Conservation (phyloP, 2,113 vertebrate species). For the Sakesphorus luctuosus region DNA sequence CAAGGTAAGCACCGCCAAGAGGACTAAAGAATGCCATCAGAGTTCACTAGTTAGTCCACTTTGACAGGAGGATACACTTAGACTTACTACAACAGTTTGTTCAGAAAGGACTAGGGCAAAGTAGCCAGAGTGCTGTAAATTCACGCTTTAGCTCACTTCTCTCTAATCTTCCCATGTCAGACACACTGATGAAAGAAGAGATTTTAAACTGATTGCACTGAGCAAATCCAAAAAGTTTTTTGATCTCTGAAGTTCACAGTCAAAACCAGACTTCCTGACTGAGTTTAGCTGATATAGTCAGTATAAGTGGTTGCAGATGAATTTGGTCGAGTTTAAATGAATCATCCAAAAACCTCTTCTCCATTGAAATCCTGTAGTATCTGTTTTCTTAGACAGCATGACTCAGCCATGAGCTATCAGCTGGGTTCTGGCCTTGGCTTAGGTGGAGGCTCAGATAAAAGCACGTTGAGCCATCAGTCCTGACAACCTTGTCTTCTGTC, state of each 20-base stretch:
- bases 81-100: not conserved
- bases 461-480: not conserved
- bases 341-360: not conserved
- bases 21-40: not conserved
- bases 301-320: not conserved
- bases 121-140: not conserved
- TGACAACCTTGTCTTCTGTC: not conserved
- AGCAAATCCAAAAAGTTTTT: not conserved
- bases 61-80: not conserved
- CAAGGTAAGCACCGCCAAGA: not conserved
- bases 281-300: not conserved
- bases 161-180: not conserved
- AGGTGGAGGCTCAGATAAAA: not conserved
- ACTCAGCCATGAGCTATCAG: not conserved
- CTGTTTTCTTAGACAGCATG: not conserved
- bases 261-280: not conserved
- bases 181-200: not conserved
- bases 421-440: not conserved
- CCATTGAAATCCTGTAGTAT: not conserved
- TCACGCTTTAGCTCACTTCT: not conserved
- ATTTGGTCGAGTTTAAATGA: not conserved
- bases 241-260: not conserved
- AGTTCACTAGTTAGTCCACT: not conserved
- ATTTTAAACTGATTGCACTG: not conserved
- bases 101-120: not conserved